Percentiles rank a stretch among this genome's conserved stretches.
These are phyloP conservation scores for Epistrophe eligans DNA, from an alignment of 2,888 invertebrate species.

Conservation along the genomic window DNA sequence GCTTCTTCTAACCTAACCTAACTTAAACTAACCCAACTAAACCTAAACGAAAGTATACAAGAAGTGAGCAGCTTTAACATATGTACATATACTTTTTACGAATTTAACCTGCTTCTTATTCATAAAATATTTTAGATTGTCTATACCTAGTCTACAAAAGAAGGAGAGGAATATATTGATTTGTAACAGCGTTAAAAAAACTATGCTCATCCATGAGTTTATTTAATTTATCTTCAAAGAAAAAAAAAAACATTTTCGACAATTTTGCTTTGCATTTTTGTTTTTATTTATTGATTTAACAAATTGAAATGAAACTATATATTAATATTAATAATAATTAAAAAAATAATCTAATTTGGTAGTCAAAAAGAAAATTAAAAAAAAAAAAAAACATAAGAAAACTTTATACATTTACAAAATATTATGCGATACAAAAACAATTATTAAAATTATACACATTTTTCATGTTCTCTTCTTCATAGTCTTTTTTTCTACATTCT, in stretches of 20 bases:
- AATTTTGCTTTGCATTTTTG: constrained; percentile 71
- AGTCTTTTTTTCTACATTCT: constrained; percentile 43
- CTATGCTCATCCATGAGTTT: no score
- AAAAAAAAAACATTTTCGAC: constrained; percentile 11
- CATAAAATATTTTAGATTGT: no score
- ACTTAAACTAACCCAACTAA: no score
- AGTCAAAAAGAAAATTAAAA: constrained; percentile 32
- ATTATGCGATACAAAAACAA: constrained; percentile 52
- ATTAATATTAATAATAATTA: constrained; percentile 43
- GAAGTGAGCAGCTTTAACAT: no score
- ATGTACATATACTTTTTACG: no score
- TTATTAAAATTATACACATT: constrained; percentile 57
- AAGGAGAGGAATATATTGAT: no score
- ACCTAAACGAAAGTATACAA: no score
- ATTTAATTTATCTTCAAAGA: background rate
- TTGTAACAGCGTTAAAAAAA: no score
- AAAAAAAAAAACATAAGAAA: constrained; percentile 29
- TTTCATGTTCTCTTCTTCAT: constrained; percentile 32
- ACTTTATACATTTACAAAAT: constrained; percentile 65
- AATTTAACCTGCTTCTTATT: no score
- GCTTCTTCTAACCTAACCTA: no score
- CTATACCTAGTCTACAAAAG: no score
- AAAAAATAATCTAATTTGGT: constrained; percentile 52
- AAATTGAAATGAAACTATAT: constrained; percentile 64
- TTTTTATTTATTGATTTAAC: constrained; percentile 65